phyloP scores from a whole-genome alignment of 2,797 vertebrate genomes.

The Borostomias antarcticus region DNA sequence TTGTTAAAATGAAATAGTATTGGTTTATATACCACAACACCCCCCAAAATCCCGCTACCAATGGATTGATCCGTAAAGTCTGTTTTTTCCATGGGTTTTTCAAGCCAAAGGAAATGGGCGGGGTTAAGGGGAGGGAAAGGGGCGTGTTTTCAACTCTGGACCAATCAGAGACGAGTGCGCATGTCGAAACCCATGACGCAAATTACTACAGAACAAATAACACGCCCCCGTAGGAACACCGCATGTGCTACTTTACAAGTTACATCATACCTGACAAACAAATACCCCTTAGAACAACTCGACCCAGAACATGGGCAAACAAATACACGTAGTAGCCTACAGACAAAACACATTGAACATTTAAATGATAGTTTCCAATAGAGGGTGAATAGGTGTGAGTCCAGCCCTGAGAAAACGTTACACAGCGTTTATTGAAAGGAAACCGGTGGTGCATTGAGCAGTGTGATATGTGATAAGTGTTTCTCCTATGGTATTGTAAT shows the following conservation, averaged over 20 bases:
- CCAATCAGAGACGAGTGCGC: slow-evolving; percentile 24
- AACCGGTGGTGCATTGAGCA: background rate
- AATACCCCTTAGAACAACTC: background rate
- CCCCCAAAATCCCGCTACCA: background rate
- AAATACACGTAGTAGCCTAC: background rate
- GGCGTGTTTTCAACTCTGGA: background rate
- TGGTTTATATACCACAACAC: too few species aligned
- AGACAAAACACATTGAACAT: slow-evolving; percentile 1
- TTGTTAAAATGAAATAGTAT: background rate
- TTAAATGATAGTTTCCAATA: too few species aligned
- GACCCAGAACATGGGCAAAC: background rate
- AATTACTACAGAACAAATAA: background rate
- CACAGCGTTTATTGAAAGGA: too few species aligned
- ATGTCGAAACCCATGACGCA: slow-evolving; percentile 24
- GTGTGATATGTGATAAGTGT: too few species aligned
- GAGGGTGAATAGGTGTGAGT: too few species aligned
- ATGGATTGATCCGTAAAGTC: slow-evolving; percentile 3
- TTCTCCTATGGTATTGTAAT: too few species aligned
- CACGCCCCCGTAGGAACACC: background rate
- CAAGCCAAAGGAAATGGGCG: slow-evolving; percentile 6
- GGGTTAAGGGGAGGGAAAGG: background rate
- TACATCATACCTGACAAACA: background rate
- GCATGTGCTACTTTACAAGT: slow-evolving; percentile 1
- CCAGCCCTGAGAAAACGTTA: too few species aligned
- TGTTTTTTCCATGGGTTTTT: background rate